A percentile compares a stretch with the other conserved stretches of the same genome.
These are phyloP conservation scores for Rynchops niger DNA, from an alignment of 2,113 vertebrate genomes.

Conservation along the genomic window DNA sequence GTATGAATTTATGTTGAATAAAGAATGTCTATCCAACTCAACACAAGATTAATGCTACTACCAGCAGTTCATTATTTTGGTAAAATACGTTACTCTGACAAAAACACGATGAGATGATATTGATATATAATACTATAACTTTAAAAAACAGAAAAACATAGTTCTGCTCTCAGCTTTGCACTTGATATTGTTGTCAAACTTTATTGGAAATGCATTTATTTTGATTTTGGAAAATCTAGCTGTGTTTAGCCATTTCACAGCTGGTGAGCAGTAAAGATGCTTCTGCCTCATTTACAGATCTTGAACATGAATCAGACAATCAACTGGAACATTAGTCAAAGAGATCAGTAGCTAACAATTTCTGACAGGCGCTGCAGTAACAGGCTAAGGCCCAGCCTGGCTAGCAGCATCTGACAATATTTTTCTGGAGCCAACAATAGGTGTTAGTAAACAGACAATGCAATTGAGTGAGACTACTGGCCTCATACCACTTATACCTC, in stretches of 20 bases:
- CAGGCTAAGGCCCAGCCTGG: slow-evolving; percentile 76
- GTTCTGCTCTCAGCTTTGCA: slow-evolving; percentile 33
- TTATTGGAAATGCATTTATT: slow-evolving; percentile 74
- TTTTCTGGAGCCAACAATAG: slow-evolving; percentile 56
- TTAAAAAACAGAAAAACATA: slow-evolving; percentile 14
- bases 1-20: slow-evolving; percentile 1
- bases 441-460: slow-evolving; percentile 52
- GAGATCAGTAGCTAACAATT: slow-evolving; percentile 83
- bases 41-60: not conserved
- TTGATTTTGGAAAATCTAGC: slow-evolving; percentile 75
- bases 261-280: slow-evolving; percentile 83
- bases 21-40: not conserved
- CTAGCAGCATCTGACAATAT: slow-evolving; percentile 68
- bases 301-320: slow-evolving; percentile 85
- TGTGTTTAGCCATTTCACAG: slow-evolving; percentile 73
- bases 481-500: not conserved
- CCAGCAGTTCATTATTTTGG: not conserved
- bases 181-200: slow-evolving; percentile 68
- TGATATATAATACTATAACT: slow-evolving; percentile 36
- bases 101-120: not conserved
- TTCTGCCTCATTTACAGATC: slow-evolving; percentile 83
- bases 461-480: slow-evolving; percentile 20
- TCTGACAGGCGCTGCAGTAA: slow-evolving; percentile 84
- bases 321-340: slow-evolving; percentile 91
- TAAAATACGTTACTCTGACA: not conserved